phyloP scores from a whole-genome alignment of 2,888 invertebrate genomes.

The Mesoligia furuncula region DNA sequence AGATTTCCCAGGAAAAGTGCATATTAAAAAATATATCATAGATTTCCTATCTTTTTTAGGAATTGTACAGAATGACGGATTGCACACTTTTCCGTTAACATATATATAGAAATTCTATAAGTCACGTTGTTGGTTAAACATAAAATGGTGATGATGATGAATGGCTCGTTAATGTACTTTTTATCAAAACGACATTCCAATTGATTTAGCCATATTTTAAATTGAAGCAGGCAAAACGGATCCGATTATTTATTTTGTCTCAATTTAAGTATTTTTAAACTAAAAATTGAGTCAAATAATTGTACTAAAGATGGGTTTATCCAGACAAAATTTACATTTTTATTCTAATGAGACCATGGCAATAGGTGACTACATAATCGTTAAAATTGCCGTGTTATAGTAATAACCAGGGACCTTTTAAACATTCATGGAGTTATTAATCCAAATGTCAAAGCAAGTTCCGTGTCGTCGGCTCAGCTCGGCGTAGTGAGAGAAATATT shows the following conservation, averaged over 20 bases:
- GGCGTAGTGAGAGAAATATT: slow-evolving; percentile 84
- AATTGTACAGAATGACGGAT: no score
- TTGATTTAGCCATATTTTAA: background rate
- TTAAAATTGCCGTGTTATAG: slow-evolving; percentile 42
- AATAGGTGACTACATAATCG: background rate
- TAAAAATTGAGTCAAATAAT: background rate
- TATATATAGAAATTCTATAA: background rate
- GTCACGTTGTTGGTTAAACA: background rate
- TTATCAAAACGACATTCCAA: slow-evolving; percentile 2
- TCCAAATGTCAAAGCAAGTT: slow-evolving; percentile 80
- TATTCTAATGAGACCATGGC: background rate
- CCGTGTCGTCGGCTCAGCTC: slow-evolving; percentile 78
- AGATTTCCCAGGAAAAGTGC: no score
- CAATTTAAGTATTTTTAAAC: background rate
- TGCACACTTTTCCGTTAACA: no score
- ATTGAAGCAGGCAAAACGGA: background rate
- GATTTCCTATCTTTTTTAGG: no score
- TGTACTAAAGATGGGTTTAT: background rate
- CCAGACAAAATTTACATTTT: background rate
- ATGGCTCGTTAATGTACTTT: background rate
- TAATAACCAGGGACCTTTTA: slow-evolving; percentile 49
- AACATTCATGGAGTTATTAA: slow-evolving; percentile 78
- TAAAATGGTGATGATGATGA: slow-evolving; percentile 1
- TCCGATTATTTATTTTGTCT: no score
- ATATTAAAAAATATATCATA: no score